Evolutionary conservation across 2,113 vertebrate genomes (phyloP).

Genomic region (Gasterosteus aculeatus): DNA sequence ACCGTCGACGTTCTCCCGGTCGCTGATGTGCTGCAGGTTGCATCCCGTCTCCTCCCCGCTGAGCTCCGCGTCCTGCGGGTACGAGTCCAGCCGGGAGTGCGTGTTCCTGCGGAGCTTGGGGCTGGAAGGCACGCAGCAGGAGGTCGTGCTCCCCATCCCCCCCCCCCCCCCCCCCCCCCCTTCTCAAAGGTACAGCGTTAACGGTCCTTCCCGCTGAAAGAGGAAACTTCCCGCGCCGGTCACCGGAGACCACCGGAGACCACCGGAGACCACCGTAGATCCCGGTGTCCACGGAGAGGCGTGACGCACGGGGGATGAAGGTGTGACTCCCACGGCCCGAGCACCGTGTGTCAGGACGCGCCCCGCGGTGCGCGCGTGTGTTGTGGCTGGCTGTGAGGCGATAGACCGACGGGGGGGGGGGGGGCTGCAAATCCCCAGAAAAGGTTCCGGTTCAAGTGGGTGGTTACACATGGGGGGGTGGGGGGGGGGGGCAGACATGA

Average conservation of each 20-base stretch:
- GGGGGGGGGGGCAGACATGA: neutral
- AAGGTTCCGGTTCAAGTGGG: conserved; percentile 71
- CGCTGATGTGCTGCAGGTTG: conserved; percentile 78
- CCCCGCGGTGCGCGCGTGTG: conserved; percentile 6
- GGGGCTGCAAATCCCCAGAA: conserved; percentile 29
- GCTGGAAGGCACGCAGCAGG: conserved; percentile 72
- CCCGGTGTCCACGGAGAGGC: conserved; percentile 21
- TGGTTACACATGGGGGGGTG: conserved; percentile 22
- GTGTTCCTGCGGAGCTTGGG: conserved; percentile 68
- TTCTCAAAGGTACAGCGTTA: neutral
- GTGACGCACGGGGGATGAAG: conserved; percentile 5
- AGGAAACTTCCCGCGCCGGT: neutral
- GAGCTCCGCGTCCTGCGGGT: conserved; percentile 69
- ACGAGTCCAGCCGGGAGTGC: conserved; percentile 71
- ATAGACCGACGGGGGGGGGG: conserved; percentile 12
- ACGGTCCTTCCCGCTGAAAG: neutral
- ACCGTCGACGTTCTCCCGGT: conserved; percentile 74
- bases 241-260: conserved; percentile 5
- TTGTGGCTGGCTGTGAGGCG: conserved; percentile 39
- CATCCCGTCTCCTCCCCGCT: conserved; percentile 66
- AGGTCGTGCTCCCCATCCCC: conserved; percentile 69
- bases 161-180: neutral
- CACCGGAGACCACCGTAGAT: conserved; percentile 29
- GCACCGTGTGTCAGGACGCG: conserved; percentile 13
- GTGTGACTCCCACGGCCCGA: conserved; percentile 8